These are phyloP conservation scores for Xylota segnis DNA, from an alignment of 2,888 invertebrate genomes.

Conservation along the genomic window DNA sequence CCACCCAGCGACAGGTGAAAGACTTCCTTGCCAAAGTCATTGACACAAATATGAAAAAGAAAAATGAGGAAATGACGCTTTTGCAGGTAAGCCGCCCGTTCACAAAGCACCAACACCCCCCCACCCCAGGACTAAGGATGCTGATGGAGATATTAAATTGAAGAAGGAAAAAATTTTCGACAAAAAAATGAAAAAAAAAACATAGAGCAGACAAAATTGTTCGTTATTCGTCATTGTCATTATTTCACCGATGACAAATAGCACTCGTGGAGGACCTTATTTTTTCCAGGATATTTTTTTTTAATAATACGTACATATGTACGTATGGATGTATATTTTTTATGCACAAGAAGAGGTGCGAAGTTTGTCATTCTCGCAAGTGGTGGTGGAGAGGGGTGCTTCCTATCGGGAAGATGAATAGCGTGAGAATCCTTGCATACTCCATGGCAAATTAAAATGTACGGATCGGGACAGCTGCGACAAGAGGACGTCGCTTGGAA, in stretches of 20 bases:
- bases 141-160: conserved; percentile 48
- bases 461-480: not conserved
- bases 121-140: conserved; percentile 17
- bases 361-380: conserved; percentile 52
- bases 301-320: not conserved
- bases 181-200: conserved; percentile 13
- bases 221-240: conserved; percentile 68
- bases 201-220: conserved; percentile 44
- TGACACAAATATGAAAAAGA: conserved; percentile 46
- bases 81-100: conserved; percentile 18
- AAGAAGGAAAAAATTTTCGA: conserved; percentile 20
- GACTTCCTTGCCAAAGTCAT: conserved; percentile 49
- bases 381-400: conserved; percentile 17
- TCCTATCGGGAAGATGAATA: conserved; percentile 46
- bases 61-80: conserved; percentile 58
- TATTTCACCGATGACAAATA: conserved; percentile 67
- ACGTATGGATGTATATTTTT: not conserved
- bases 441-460: conserved; percentile 4
- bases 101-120: conserved; percentile 10
- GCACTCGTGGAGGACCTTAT: conserved; percentile 37
- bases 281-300: conserved; percentile 20
- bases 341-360: not conserved
- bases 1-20: conserved; percentile 44
- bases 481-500: not conserved
- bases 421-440: conserved; percentile 27